These are phyloP conservation scores for Montipora cactus DNA, from an alignment of 64 coral and sea anemone genomes.

Conservation along the genomic window DNA sequence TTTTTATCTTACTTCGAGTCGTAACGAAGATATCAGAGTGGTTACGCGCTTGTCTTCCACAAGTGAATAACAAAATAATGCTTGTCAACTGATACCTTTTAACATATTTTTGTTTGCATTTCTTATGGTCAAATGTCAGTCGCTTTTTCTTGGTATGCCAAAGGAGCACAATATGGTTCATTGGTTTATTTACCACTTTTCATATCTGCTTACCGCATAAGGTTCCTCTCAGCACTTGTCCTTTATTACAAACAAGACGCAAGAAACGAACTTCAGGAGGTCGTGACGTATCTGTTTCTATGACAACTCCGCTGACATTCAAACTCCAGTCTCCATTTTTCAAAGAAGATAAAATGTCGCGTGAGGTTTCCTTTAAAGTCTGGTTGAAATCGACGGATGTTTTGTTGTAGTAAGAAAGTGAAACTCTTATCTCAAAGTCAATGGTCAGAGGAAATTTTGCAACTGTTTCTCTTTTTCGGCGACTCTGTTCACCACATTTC, in stretches of 20 bases:
- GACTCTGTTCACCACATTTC: neutral
- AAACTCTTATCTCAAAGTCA: neutral
- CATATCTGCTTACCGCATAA: neutral
- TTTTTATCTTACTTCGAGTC: too few species aligned
- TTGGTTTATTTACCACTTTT: too few species aligned
- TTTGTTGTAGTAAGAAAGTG: neutral
- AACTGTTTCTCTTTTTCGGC: neutral
- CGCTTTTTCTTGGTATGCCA: too few species aligned
- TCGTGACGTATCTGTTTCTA: neutral
- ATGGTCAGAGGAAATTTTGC: neutral
- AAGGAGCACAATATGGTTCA: too few species aligned
- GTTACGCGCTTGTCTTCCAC: too few species aligned
- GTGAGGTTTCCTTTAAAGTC: neutral
- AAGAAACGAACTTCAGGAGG: neutral
- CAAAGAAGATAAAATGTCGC: neutral
- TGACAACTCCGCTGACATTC: slow-evolving; percentile 4
- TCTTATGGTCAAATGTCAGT: too few species aligned
- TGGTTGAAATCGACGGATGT: neutral
- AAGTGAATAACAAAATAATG: too few species aligned
- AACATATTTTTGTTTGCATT: too few species aligned
- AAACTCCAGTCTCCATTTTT: neutral
- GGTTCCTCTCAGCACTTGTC: neutral
- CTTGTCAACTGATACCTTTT: too few species aligned
- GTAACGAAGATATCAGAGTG: too few species aligned
- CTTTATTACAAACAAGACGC: neutral